Evolutionary conservation across 2,113 vertebrate species (phyloP), one percentile per base, ranked within the genome.

Genomic region (Sorex fumeus): DNA sequence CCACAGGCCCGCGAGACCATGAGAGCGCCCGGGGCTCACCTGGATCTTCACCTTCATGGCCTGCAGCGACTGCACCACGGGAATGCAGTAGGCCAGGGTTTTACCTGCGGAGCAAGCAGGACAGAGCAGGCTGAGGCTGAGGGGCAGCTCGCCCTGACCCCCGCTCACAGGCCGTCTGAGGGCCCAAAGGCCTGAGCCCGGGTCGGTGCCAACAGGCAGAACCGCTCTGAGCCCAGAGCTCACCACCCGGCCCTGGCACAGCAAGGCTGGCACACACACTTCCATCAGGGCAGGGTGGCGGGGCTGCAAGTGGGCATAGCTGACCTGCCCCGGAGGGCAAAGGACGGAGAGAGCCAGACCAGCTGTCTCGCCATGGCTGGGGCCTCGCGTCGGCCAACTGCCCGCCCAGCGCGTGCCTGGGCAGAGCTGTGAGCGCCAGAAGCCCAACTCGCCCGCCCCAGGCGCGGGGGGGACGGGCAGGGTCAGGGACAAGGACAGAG

Each of bases 51-150:
- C 96, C 70, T 98, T 94, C 36, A 98, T 76, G 25, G 97, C 97
- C 97, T 99, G 99, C 71, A 99, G 98, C 45, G 97, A 97, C 95
- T 99, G 99, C 23, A 99, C 98, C 91, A 99, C 88, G 0, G 99
- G 99, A 95, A 99, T 97, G 0, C 98, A 99, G 83, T 99, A 99
- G 32, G 98, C 98, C 90, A 99, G 98, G 0, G 99, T 99, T 97
- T 99, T 99, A 94, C 99, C 99, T 99, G 97, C 86, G 93, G 91
- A 76, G 74, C 96, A 67, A 79, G 60, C 16, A 57, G 21, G 21
- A 60, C 18, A 60, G 57, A 19, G 19, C 53, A n/a, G 40, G 40
- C 40, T 40, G 1, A 21, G 30, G 1, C 8, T 28, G 36, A 40
- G 28, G 83, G 16, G 53, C 0, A 27, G 43, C 27, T 6, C n/a